Conservation (phyloP, 2,113 vertebrate genomes). For the Hiodon tergisus region DNA sequence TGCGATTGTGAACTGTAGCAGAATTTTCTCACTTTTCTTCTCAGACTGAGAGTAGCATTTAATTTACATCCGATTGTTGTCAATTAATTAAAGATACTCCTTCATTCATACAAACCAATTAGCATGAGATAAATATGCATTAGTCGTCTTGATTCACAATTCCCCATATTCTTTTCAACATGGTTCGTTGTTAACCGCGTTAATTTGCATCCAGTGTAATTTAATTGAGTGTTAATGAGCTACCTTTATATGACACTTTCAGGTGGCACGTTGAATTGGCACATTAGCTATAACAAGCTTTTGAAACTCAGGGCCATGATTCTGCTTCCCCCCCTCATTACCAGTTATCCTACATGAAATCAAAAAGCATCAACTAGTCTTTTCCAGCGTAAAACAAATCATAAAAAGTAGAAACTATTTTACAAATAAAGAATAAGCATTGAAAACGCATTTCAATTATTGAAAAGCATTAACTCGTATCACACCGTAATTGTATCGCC, state of each 20-base stretch:
- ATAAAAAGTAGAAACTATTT: no score
- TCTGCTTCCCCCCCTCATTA: background rate
- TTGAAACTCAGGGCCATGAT: background rate
- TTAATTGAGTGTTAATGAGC: slow-evolving; percentile 64
- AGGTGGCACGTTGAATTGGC: slow-evolving; percentile 38
- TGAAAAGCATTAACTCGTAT: no score
- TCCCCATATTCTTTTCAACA: slow-evolving; percentile 36
- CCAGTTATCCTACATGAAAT: no score
- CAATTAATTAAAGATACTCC: slow-evolving; percentile 70
- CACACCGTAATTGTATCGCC: no score
- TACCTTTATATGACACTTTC: slow-evolving; percentile 46
- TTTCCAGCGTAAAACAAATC: no score
- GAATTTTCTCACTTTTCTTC: slow-evolving; percentile 46
- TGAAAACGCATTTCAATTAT: no score
- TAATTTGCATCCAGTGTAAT: slow-evolving; percentile 65
- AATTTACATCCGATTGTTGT: slow-evolving; percentile 57
- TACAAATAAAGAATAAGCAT: no score
- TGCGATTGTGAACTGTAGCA: background rate
- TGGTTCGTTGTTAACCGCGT: slow-evolving; percentile 39
- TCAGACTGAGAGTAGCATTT: slow-evolving; percentile 55
- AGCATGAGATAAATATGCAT: slow-evolving; percentile 75
- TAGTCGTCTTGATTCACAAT: slow-evolving; percentile 58
- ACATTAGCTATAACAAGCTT: slow-evolving; percentile 18
- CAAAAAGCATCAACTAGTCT: no score
- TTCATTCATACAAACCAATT: slow-evolving; percentile 63